These are phyloP conservation scores for Eupeodes latifasciatus DNA, from an alignment of 2,888 invertebrate genomes.

Conservation along the genomic window DNA sequence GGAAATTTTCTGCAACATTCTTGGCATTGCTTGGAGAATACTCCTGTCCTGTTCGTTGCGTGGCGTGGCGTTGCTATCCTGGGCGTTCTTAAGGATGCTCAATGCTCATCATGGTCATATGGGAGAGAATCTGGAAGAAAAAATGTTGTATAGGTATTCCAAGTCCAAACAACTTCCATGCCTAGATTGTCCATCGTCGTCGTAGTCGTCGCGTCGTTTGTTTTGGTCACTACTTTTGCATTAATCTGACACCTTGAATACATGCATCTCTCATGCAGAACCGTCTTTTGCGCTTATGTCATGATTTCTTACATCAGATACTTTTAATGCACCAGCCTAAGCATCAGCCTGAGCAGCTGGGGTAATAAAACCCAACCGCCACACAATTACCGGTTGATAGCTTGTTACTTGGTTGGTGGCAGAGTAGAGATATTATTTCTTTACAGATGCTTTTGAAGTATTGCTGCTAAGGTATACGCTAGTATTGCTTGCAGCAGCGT, in stretches of 20 bases:
- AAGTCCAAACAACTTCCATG: not conserved
- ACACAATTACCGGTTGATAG: constrained; percentile 72
- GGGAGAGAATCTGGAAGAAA: constrained; percentile 7
- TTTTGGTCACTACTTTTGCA: constrained; percentile 48
- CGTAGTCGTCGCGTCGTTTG: constrained; percentile 1
- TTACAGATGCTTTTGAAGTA: constrained; percentile 3
- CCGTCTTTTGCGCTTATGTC: constrained; percentile 71
- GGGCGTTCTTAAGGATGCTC: constrained; percentile 37
- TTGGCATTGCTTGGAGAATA: constrained; percentile 50
- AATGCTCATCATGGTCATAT: too few relatives aligned
- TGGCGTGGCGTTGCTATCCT: constrained; percentile 31
- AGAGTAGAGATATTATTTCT: constrained; percentile 11
- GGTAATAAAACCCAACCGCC: constrained; percentile 71
- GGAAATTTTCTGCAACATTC: constrained; percentile 64
- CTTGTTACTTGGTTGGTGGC: constrained; percentile 57
- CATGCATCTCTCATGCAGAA: constrained; percentile 75
- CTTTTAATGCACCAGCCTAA: constrained; percentile 49
- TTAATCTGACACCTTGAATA: constrained; percentile 74
- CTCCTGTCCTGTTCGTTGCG: constrained; percentile 41
- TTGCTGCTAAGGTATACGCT: not conserved
- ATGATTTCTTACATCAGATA: constrained; percentile 76
- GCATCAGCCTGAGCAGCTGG: constrained; percentile 31
- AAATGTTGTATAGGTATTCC: constrained; percentile 24
- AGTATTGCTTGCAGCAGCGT: constrained; percentile 15
- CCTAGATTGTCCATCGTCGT: constrained; percentile 2